phyloP scores from a whole-genome alignment of 1,140 invertebrate genomes.

The Elymnias hypermnestra region DNA sequence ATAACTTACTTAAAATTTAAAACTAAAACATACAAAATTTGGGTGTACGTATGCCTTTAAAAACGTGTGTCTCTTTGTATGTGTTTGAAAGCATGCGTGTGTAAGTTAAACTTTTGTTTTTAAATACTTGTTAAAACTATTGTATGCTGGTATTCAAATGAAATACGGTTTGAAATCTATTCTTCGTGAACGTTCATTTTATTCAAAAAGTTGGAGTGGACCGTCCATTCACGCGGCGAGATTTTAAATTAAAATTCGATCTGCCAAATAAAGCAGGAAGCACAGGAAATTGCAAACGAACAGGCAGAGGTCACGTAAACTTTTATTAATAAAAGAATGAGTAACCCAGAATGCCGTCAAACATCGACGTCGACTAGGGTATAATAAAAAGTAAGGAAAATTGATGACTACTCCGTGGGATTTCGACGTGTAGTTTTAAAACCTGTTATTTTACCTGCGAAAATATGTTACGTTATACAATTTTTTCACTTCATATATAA shows the following conservation, averaged over 20 bases:
- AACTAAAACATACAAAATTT: no score
- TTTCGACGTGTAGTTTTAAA: constrained; percentile 9
- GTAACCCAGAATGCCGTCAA: constrained; percentile 22
- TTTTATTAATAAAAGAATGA: constrained; percentile 36
- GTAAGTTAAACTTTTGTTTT: no score
- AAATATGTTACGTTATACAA: constrained; percentile 4
- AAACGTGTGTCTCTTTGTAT: no score
- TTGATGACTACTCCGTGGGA: constrained; percentile 17
- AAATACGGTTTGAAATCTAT: constrained; percentile 26
- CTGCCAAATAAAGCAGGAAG: constrained; percentile 27
- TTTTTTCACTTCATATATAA: no score
- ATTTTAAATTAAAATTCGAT: constrained; percentile 38
- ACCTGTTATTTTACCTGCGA: constrained; percentile 16
- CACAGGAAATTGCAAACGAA: constrained; percentile 26
- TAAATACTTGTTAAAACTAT: no score
- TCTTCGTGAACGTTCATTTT: constrained; percentile 24
- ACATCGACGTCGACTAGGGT: constrained; percentile 15
- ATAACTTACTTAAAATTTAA: no score
- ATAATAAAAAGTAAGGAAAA: constrained; percentile 21
- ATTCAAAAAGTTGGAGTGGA: constrained; percentile 24
- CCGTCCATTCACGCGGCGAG: constrained; percentile 21
- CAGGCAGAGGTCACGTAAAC: constrained; percentile 26
- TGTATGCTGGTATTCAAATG: constrained; percentile 20
- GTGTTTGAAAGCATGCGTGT: no score
- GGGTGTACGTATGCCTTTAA: no score